Base-by-base conservation (phyloP, 2,113 vertebrate genomes). In the Abramis brama region DNA sequence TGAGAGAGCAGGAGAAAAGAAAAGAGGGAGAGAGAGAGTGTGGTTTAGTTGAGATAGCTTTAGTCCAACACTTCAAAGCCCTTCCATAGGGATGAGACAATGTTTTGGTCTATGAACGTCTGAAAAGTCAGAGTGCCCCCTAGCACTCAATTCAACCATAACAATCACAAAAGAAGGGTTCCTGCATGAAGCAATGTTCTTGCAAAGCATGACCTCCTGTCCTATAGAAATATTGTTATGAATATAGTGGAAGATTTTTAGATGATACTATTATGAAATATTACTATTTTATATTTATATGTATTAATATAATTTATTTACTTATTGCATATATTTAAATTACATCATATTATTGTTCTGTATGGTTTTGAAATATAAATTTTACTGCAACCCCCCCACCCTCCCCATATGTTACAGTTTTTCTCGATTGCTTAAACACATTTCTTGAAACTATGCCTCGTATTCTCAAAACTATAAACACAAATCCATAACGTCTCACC, bases 61-160 rank as follows among this genome's bases (percentile, higher is more conserved):
- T 8, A 66, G 30, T 66, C 74, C 23, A 43, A 79, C 9, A 73
- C 85, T 83, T 83, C 27, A 85, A 85, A 89, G 60, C 23, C 15
- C 36, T 60, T 55, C 66, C 83, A 57, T 36, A 23, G 68, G 21
- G 60, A 83, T 76, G 74, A 86, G 59, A 52, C 50, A 75, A 59
- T 85, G 27, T 57, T 70, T 86, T 78, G 39, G 70, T 71, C 17
- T 57, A 77, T 71, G 57, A 84, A 81, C 11, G 47, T 79, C 27
- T 70, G 85, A 25, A 87, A 77, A 43, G 81, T 82, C 71, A 86
- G 77, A 88, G 33, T 86, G 73, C 78, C 85, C 77, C 78, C 86
- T 89, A 74, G 66, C 73, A 85, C 73, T 77, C 13, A 52, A 59
- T 30, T 25, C 5, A 75, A 80, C 50, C 27, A 88, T 80, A 47